A percentile compares a stretch with the other conserved stretches of the same genome.
Conservation (phyloP, 2,888 invertebrate species). For the Stenchaetothrips biformis region DNA sequence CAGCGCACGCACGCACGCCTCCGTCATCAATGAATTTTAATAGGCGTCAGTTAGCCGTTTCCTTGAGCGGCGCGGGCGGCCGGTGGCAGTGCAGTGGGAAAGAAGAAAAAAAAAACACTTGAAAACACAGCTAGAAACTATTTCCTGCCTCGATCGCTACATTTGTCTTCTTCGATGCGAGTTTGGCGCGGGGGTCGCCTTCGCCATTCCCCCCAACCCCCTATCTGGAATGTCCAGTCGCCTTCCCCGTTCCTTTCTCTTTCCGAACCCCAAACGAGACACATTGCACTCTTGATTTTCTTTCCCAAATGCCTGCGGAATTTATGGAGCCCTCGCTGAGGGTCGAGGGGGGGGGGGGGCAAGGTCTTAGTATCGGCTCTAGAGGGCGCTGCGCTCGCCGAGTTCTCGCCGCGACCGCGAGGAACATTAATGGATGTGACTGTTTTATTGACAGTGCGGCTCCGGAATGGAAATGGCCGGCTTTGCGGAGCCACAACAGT, state of each 20-base stretch:
- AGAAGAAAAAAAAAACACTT: no score
- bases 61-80: not conserved
- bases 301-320: constrained; percentile 8
- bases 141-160: not conserved
- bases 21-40: no score
- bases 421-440: constrained; percentile 9
- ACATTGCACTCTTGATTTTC: constrained; percentile 15
- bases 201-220: not conserved
- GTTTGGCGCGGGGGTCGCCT: not conserved
- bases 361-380: not conserved
- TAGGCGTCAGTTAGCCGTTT: not conserved
- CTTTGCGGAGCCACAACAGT: not conserved
- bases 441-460: constrained; percentile 15
- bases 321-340: not conserved
- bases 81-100: not conserved
- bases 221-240: not conserved
- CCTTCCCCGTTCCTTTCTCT: not conserved
- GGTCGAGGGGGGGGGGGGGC: not conserved
- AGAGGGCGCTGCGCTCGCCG: not conserved
- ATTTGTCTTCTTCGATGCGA: not conserved
- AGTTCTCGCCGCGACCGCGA: not conserved
- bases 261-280: not conserved
- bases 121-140: no score
- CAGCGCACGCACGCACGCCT: no score
- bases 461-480: constrained; percentile 4